phyloP scores from a whole-genome alignment of 2,888 invertebrate genomes.

The Drosophila falleni region DNA sequence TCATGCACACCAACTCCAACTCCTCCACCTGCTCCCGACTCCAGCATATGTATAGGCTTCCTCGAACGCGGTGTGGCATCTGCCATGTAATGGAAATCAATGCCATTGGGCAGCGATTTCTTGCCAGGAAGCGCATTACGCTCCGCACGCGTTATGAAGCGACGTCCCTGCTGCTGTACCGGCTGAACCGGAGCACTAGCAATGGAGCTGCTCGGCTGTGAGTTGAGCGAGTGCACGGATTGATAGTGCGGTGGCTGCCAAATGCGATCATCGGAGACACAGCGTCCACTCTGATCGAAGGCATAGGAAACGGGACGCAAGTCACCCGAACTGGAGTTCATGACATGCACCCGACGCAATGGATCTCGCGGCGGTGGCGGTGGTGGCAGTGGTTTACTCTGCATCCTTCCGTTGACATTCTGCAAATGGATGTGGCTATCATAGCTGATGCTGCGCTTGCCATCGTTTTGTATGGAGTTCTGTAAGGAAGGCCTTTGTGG shows the following conservation, averaged over 20 bases:
- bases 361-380: conserved; percentile 93
- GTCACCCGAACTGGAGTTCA: conserved; percentile 76
- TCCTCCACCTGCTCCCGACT: conserved; percentile 36
- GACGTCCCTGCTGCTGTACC: conserved; percentile 51
- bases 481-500: conserved; percentile 75
- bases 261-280: conserved; percentile 85
- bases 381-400: conserved; percentile 87
- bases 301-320: conserved; percentile 87
- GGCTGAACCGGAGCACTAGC: conserved; percentile 62
- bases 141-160: conserved; percentile 83
- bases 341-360: conserved; percentile 86
- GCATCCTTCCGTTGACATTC: conserved; percentile 70
- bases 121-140: conserved; percentile 81
- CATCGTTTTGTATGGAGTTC: conserved; percentile 78
- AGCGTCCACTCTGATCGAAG: conserved; percentile 86
- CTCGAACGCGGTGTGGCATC: conserved; percentile 91
- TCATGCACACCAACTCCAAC: conserved; percentile 6
- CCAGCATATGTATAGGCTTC: conserved; percentile 89
- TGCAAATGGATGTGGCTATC: conserved; percentile 85
- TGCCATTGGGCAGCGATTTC: conserved; percentile 82
- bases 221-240: conserved; percentile 82
- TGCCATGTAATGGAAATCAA: conserved; percentile 89
- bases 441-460: conserved; percentile 84
- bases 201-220: conserved; percentile 67
- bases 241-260: conserved; percentile 84